phyloP scores from a whole-genome alignment of 1,140 invertebrate species.

The Trachelipus rathkii region DNA sequence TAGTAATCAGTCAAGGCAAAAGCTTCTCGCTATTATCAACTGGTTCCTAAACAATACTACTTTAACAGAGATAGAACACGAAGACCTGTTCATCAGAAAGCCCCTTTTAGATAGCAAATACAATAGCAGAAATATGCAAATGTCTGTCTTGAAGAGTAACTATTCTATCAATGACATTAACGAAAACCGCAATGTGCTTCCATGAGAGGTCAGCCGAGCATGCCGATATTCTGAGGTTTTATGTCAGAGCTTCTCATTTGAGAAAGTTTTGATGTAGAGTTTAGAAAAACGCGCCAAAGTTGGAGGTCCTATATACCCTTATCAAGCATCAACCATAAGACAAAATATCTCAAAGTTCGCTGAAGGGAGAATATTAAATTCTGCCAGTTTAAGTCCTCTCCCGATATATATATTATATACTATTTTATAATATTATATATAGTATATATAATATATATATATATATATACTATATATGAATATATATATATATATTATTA shows the following conservation, averaged over 20 bases:
- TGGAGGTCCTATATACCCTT: constrained; percentile 52
- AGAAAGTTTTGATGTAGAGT: constrained; percentile 53
- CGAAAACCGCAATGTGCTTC: constrained; percentile 53
- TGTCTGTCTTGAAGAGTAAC: constrained; percentile 33
- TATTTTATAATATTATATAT: no score
- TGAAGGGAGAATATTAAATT: constrained; percentile 48
- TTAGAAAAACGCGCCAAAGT: constrained; percentile 49
- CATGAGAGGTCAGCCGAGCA: constrained; percentile 49
- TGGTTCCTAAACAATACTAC: constrained; percentile 26
- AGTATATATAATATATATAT: no score
- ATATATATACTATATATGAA: no score
- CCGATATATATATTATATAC: no score
- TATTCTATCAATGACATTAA: constrained; percentile 35
- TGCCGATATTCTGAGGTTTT: constrained; percentile 49
- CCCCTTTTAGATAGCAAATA: constrained; percentile 16
- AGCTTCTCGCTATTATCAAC: constrained; percentile 24
- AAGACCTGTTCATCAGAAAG: background rate
- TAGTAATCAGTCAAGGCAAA: constrained; percentile 31
- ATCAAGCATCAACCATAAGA: constrained; percentile 50
- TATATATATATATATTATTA: no score
- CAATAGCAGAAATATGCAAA: constrained; percentile 26
- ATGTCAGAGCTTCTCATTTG: constrained; percentile 50
- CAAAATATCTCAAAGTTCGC: constrained; percentile 50
- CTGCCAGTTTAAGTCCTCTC: no score
- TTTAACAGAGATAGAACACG: constrained; percentile 2